These are phyloP conservation scores for Aphidius colemani DNA, from an alignment of 2,888 invertebrate species.

Conservation along the genomic window DNA sequence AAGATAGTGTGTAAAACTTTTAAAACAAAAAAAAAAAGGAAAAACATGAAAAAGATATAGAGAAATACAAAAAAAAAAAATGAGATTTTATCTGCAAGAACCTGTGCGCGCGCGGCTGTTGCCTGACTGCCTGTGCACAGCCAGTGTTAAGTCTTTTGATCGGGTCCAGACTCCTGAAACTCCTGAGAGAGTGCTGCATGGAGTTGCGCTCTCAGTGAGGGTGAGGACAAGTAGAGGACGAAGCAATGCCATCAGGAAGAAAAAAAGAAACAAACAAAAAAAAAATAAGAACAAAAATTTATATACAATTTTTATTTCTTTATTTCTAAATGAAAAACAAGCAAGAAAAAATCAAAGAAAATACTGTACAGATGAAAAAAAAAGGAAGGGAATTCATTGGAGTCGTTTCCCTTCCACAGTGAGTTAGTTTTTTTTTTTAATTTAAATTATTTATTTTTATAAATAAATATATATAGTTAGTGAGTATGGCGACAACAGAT, in stretches of 20 bases:
- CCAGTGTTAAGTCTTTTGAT: too few relatives aligned
- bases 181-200: neutral
- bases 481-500: slow-evolving; percentile 30
- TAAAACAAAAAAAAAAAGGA: too few relatives aligned
- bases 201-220: slow-evolving; percentile 4
- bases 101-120: slow-evolving; percentile 17
- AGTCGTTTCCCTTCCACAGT: slow-evolving; percentile 35
- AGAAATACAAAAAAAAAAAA: neutral
- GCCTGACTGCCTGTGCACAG: too few relatives aligned
- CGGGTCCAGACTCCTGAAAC: too few relatives aligned
- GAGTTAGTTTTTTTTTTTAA: slow-evolving; percentile 20
- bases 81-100: slow-evolving; percentile 28
- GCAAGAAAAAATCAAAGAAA: slow-evolving; percentile 8
- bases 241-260: slow-evolving; percentile 1
- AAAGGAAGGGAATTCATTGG: slow-evolving; percentile 45
- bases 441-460: too few relatives aligned
- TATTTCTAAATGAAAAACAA: slow-evolving; percentile 8
- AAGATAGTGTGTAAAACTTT: slow-evolving; percentile 30
- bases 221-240: slow-evolving; percentile 20
- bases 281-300: neutral
- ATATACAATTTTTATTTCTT: neutral
- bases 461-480: slow-evolving; percentile 37
- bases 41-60: too few relatives aligned
- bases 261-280: slow-evolving; percentile 8
- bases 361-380: slow-evolving; percentile 23